phyloP scores from a whole-genome alignment of 1,140 invertebrate genomes.

The Drosophila obscura region DNA sequence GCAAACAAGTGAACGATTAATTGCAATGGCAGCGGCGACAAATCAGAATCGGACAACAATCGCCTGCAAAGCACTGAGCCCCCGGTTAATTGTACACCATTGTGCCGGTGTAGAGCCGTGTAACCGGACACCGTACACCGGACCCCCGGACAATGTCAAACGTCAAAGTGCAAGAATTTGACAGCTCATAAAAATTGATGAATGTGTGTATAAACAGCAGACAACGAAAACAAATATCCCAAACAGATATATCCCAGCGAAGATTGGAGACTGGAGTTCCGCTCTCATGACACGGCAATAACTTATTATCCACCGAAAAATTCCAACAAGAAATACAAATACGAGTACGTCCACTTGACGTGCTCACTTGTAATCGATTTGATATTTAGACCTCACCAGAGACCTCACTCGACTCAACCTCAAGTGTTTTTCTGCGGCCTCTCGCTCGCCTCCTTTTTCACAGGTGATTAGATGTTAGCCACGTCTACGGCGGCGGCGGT shows the following conservation, averaged over 20 bases:
- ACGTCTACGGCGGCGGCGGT: conserved; percentile 41
- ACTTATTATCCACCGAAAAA: conserved; percentile 54
- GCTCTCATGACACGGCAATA: conserved; percentile 67
- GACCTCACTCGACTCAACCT: conserved; percentile 29
- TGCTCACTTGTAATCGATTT: conserved; percentile 59
- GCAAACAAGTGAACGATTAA: conserved; percentile 77
- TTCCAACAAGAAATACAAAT: neutral
- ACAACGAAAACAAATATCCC: conserved; percentile 32
- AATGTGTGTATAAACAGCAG: conserved; percentile 23
- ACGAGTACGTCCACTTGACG: conserved; percentile 40
- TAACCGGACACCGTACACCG: neutral
- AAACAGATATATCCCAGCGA: conserved; percentile 7
- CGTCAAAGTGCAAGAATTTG: conserved; percentile 80
- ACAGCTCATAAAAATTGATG: conserved; percentile 43
- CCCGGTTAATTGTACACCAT: conserved; percentile 64
- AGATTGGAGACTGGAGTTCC: conserved; percentile 44
- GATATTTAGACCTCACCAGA: conserved; percentile 60
- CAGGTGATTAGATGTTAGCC: conserved; percentile 70
- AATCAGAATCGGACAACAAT: conserved; percentile 49
- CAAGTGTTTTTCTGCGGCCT: conserved; percentile 59
- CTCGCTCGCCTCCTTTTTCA: conserved; percentile 56
- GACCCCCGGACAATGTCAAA: conserved; percentile 47
- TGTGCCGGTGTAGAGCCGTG: conserved; percentile 20
- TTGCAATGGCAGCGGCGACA: conserved; percentile 50
- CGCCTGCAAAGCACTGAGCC: conserved; percentile 58